Evolutionary conservation across 2,797 vertebrate genomes (phyloP), one percentile per base, ranked within the genome.

Genomic region (Knipowitschia caucasica): DNA sequence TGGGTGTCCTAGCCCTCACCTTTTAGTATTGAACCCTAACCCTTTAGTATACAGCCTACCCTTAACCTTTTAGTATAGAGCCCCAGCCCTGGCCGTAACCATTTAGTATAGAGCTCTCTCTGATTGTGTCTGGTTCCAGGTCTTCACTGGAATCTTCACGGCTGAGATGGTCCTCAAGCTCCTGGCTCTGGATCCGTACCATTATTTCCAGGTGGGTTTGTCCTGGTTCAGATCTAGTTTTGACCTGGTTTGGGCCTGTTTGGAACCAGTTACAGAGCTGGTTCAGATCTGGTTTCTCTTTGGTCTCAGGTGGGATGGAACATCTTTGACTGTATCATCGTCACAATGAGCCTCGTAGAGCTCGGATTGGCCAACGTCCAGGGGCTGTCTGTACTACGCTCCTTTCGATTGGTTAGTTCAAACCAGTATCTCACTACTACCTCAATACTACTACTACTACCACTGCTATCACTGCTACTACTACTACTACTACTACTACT

Each of bases 281-380:
- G 9, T 40, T 46, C n/a, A 40, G 4, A 29, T 51, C 25, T 12
- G 49, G 38, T 61, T 65, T 7, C 29, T 26, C 21, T 23, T 21
- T 18, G n/a, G n/a, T n/a, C 93, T 64, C 91, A 97, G 86, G 92
- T 93, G 51, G 94, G 95, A 40, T 98, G 96, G 96, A 98, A 98
- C 67, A 91, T 98, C 69, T 98, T 98, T 0, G 96, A 98, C 85
- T 96, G 94, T 54, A 89, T 98, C 80, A 98, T 98, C 0, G 95
- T 98, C 71, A 94, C 93, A 18, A 89, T 98, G 80, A 97, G 94
- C 78, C 89, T 98, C 64, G 93, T 96, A 62, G 95, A 98, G 78
- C 83, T 98, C 62, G 93, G 93, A 39, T 60, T 98, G 80, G 92
- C 94, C 27, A 67, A 94, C 0, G 93, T 98, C 18, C 79, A 97